Conservation (phyloP, 1,140 invertebrate species). For the Drosophila guanche region DNA sequence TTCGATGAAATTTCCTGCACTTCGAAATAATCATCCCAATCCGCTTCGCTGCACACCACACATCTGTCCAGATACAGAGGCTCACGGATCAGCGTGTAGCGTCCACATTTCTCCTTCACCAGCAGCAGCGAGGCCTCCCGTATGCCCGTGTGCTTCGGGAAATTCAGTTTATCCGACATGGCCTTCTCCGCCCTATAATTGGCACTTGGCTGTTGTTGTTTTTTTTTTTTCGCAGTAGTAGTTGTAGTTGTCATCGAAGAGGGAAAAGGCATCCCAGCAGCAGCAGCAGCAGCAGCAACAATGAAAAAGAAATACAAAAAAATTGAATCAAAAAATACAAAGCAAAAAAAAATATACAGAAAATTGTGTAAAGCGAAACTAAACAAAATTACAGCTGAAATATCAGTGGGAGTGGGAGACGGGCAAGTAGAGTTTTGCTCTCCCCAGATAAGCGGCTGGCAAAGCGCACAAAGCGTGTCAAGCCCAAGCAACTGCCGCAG, state of each 20-base stretch:
- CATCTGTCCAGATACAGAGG: slow-evolving; percentile 95
- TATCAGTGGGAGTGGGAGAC: slow-evolving; percentile 14
- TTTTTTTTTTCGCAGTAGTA: slow-evolving; percentile 41
- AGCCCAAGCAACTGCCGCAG: slow-evolving; percentile 60
- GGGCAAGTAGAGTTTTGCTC: background rate
- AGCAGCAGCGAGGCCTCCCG: slow-evolving; percentile 94
- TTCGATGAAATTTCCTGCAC: slow-evolving; percentile 96
- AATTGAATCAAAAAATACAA: slow-evolving; percentile 29
- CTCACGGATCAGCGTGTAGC: slow-evolving; percentile 93
- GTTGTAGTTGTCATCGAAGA: slow-evolving; percentile 36
- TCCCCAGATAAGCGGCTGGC: slow-evolving; percentile 47
- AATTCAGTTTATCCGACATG: slow-evolving; percentile 84
- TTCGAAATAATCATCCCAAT: slow-evolving; percentile 97
- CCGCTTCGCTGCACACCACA: slow-evolving; percentile 93
- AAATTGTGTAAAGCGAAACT: slow-evolving; percentile 78
- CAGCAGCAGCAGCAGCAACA: slow-evolving; percentile 28
- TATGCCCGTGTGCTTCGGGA: slow-evolving; percentile 87
- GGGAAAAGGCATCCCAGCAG: slow-evolving; percentile 4
- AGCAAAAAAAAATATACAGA: slow-evolving; percentile 49
- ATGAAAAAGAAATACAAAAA: slow-evolving; percentile 27
- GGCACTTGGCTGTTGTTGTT: slow-evolving; percentile 85
- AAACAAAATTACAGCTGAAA: slow-evolving; percentile 73
- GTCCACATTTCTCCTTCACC: slow-evolving; percentile 94
- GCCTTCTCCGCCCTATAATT: slow-evolving; percentile 84
- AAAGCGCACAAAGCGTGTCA: slow-evolving; percentile 70